Evolutionary conservation across 2,113 vertebrate genomes (phyloP), one percentile per base, ranked within the genome.

Genomic region (Glareola pratincola): DNA sequence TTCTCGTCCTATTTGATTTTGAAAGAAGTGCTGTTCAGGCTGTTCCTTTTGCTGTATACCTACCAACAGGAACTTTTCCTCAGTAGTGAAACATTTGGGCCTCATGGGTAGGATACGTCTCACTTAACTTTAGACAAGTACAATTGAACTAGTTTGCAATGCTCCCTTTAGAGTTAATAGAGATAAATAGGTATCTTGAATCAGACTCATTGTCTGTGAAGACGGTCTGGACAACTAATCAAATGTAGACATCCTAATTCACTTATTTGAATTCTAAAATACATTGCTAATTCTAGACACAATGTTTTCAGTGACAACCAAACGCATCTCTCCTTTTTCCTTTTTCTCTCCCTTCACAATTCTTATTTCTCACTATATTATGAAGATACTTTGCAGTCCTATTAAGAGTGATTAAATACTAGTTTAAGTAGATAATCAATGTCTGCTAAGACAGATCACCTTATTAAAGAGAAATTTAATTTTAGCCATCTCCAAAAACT

Each of bases 361-460:
- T 67, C 79, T 90, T 88, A 64, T 18, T 86, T 51, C 19, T 86
- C 34, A 51, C 54, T 85, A 62, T 43, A 83, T 88, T 89, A 91
- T 48, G 53, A 89, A 89, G 75, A 95, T 86, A 77, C 37, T 93
- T 89, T 78, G 18, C 68, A 94, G 51, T 84, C 56, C 34, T 81
- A 78, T 89, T 89, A 91, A 87, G 36, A 71, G 43, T 89, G 80
- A 94, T 96, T 95, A 97, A 94, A 96, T 87, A 89, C 60, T 68
- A 71, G 64, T 93, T 96, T 94, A 94, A 94, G 73, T 77, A 96
- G 95, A 88, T 94, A 96, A 95, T 94, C 96, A 94, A 74, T 78
- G 88, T 94, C 92, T 96, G n/a, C 67, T 84, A 66, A 94, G 64
- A 97, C 34, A 92, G 76, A 95, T 97, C 82, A 94, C 72, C 68